Evolutionary conservation across 2,113 vertebrate genomes (phyloP).

Genomic region (Garra rufa): DNA sequence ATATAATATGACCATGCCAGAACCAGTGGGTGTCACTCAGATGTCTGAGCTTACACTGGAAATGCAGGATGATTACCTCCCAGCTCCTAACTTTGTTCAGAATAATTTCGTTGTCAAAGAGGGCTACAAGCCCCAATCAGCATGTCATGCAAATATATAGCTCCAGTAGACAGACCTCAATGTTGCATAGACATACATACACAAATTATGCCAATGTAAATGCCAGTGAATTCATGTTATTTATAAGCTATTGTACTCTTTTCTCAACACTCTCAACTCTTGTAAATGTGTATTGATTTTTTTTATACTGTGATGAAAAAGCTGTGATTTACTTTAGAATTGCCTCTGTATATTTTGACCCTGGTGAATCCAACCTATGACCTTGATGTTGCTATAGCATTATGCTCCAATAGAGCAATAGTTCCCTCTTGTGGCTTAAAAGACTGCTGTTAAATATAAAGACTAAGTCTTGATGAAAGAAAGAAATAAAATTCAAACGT

Average conservation of each 20-base stretch:
- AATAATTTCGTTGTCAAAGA: neutral
- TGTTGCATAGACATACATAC: neutral
- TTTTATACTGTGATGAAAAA: constrained; percentile 12
- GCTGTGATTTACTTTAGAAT: neutral
- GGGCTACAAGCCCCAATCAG: neutral
- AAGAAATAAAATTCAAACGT: neutral
- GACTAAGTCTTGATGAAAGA: neutral
- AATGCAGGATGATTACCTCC: constrained; percentile 4
- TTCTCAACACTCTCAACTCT: neutral
- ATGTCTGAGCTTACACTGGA: constrained; percentile 3
- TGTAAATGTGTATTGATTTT: neutral
- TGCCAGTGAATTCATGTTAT: neutral
- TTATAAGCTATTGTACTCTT: neutral
- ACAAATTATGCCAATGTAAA: neutral
- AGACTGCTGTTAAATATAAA: neutral
- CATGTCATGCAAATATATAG: neutral
- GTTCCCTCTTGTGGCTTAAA: neutral
- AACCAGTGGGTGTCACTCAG: neutral
- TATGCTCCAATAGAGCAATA: neutral
- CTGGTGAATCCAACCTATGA: neutral
- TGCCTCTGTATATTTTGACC: neutral
- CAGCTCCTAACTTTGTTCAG: neutral
- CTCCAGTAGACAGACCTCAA: neutral
- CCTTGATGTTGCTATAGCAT: neutral
- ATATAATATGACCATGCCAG: neutral